phyloP scores from a whole-genome alignment of 2,113 vertebrate genomes.

The Origma solitaria region DNA sequence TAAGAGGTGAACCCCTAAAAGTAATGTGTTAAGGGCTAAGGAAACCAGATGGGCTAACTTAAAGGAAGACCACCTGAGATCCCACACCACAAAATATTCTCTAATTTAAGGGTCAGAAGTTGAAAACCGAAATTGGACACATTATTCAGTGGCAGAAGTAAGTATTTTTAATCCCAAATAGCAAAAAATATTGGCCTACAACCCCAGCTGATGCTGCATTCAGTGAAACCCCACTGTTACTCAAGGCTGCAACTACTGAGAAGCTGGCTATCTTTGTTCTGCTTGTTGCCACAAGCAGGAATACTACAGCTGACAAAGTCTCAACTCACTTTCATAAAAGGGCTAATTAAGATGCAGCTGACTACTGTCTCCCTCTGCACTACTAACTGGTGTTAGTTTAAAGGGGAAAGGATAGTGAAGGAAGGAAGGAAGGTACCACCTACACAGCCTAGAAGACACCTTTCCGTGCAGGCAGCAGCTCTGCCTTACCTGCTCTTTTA shows the following conservation, averaged over 20 bases:
- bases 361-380: not conserved
- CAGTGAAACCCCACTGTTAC: not conserved
- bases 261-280: not conserved
- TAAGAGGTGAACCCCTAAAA: not conserved
- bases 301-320: fast-evolving
- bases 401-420: not conserved
- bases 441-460: not conserved
- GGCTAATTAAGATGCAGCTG: not conserved
- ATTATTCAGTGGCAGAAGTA: not conserved
- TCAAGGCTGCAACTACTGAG: fast-evolving
- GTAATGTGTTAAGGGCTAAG: not conserved
- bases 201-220: not conserved
- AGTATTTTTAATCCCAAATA: not conserved
- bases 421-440: not conserved
- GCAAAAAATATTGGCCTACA: not conserved
- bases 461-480: not conserved
- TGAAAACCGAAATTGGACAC: not conserved
- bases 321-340: not conserved
- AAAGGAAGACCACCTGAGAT: not conserved
- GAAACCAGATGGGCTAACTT: not conserved
- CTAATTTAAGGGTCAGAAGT: not conserved
- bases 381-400: not conserved
- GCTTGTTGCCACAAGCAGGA: not conserved
- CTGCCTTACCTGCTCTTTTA: conserved; percentile 54
- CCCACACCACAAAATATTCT: not conserved